phyloP scores from a whole-genome alignment of 2,797 vertebrate genomes.

The Manis crassicaudata region DNA sequence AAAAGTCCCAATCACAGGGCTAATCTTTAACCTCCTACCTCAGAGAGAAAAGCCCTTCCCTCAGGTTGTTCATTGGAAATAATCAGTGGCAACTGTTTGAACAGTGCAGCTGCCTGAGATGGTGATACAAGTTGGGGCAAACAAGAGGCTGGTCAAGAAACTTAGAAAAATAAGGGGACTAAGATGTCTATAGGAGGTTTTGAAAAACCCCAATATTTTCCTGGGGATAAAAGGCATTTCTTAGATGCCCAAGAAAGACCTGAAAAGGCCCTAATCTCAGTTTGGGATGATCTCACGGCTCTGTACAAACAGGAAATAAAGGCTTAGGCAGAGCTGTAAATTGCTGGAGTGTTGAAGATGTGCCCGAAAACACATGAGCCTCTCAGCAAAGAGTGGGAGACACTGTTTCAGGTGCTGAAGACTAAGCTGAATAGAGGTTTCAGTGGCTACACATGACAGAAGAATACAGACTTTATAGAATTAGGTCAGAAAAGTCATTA shows the following conservation, averaged over 20 bases:
- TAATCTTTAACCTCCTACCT: background rate
- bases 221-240: background rate
- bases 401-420: background rate
- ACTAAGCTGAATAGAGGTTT: background rate
- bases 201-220: background rate
- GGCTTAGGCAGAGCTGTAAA: background rate
- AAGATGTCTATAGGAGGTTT: background rate
- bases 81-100: background rate
- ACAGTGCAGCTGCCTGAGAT: background rate
- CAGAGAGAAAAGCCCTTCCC: background rate
- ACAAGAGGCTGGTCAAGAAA: background rate
- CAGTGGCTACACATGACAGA: background rate
- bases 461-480: background rate
- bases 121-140: background rate
- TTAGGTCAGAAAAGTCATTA: background rate
- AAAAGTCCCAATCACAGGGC: background rate
- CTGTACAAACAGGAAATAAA: background rate
- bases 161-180: background rate
- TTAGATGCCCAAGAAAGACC: background rate
- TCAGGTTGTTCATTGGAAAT: background rate
- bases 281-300: background rate
- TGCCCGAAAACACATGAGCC: background rate
- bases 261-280: background rate
- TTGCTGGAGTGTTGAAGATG: background rate
- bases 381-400: background rate